phyloP scores from a whole-genome alignment of 2,113 vertebrate genomes.

The Etheostoma cragini region DNA sequence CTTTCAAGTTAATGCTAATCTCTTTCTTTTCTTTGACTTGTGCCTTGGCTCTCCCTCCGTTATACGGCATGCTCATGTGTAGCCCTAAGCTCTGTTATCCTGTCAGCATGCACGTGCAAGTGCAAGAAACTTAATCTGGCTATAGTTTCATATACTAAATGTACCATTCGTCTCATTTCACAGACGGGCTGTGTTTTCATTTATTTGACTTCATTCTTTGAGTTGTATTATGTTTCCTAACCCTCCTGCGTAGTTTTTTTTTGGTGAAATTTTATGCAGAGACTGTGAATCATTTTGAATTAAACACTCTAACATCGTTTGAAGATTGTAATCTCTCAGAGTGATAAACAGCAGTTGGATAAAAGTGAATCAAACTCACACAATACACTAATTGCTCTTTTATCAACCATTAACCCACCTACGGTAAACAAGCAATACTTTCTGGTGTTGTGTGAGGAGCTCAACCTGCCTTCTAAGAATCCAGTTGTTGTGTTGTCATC shows the following conservation, averaged over 20 bases:
- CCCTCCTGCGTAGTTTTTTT: slow-evolving; percentile 14
- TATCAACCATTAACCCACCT: not conserved
- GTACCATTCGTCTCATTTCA: slow-evolving; percentile 21
- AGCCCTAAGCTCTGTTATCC: not conserved
- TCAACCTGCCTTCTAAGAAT: slow-evolving; percentile 9
- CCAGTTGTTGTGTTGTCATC: slow-evolving; percentile 34
- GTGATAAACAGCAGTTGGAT: slow-evolving; percentile 34
- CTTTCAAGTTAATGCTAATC: not conserved
- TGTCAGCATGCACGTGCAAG: slow-evolving; percentile 9
- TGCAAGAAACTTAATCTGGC: not conserved
- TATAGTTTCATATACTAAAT: not conserved
- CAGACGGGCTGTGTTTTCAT: slow-evolving; percentile 33
- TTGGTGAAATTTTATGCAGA: slow-evolving; percentile 10
- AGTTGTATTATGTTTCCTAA: slow-evolving; percentile 27
- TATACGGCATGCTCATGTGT: not conserved
- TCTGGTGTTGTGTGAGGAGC: slow-evolving; percentile 1
- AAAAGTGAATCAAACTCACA: slow-evolving; percentile 37
- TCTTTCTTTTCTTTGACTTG: not conserved
- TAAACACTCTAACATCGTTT: slow-evolving; percentile 13
- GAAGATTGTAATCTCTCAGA: slow-evolving; percentile 43
- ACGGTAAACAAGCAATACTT: slow-evolving; percentile 19
- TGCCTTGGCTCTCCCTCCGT: not conserved
- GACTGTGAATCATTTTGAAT: slow-evolving; percentile 31
- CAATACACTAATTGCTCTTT: slow-evolving; percentile 38
- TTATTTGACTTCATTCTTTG: not conserved